These are phyloP conservation scores for Myrmecobius fasciatus DNA, from an alignment of 2,113 vertebrate species.

Conservation along the genomic window DNA sequence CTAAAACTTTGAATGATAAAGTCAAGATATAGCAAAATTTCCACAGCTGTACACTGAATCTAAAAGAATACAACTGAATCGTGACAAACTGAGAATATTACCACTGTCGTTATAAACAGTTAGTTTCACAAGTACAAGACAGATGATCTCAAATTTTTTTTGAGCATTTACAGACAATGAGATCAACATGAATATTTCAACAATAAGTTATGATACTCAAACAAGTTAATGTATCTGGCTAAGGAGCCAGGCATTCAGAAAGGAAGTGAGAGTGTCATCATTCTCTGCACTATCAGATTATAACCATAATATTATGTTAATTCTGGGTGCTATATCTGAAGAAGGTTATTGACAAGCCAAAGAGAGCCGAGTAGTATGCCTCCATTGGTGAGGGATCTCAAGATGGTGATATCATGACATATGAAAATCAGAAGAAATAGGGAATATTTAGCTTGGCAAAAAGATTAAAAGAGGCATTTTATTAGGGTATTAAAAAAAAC, in stretches of 20 bases:
- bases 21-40: not conserved
- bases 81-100: not conserved
- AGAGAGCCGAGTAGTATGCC: not conserved
- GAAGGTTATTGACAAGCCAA: not conserved
- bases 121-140: not conserved
- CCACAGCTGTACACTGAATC: not conserved
- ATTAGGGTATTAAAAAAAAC: not conserved
- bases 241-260: not conserved
- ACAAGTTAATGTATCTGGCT: not conserved
- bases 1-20: not conserved
- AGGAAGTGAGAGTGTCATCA: not conserved
- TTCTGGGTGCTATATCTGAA: not conserved
- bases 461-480: not conserved
- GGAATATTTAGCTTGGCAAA: not conserved
- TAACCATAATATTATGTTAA: not conserved
- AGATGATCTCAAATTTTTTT: not conserved
- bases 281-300: not conserved
- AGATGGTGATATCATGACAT: not conserved
- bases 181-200: not conserved
- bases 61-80: not conserved
- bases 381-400: not conserved
- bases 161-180: not conserved
- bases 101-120: not conserved
- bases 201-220: not conserved
- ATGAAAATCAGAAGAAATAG: not conserved